Base-by-base conservation (phyloP, 92 coral and sea anemone species). In the Scolanthus callimorphus region DNA sequence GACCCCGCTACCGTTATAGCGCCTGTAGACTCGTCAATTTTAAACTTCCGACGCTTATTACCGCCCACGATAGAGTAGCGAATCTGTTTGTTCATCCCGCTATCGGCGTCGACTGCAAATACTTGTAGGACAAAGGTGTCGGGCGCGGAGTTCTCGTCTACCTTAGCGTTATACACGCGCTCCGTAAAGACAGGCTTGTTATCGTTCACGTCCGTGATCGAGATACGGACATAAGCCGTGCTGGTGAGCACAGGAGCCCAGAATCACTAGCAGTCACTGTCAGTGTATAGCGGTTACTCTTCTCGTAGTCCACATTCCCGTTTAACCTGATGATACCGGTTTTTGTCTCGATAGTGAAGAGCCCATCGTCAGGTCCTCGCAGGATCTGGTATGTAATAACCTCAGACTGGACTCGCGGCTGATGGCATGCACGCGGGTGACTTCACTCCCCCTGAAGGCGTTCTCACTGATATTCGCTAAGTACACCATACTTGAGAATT, bases 141-240 rank as follows among this genome's bases (percentile, higher is more conserved):
- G 31, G 65, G 29, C 46, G 60, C 55, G 17, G 89, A 70, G 54
- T 88, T 70, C 49, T 92, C 96, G 50, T 88, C 91, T 13, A 92
- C 92, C 17, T 67, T 77, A 1, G 80, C 88, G 22, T 52, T 38
- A 57, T 92, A 92, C 3, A 25, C 20, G 15, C 38, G 55, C 31
- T 73, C 67, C 39, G 81, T 81, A 74, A 92, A 92, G 34, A 45
- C 73, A 1, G 98, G 98, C 29, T 31, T 22, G 76, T 92, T 85
- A 51, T 92, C 98, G 31, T 92, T 92, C 10, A 82, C 81, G 52
- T 92, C 98, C 1, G 76, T 65, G 28, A 92, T 89, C 25, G 70
- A 60, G 20, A 92, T 60, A 9, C 69, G 76, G 31, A 92, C 79
- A 0, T 81, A 78, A 0, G 92, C 63, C 3, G 98, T 88, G 26